Evolutionary conservation across 2,113 vertebrate species (phyloP), one percentile per base, ranked within the genome.

Genomic region (Trachemys scripta): DNA sequence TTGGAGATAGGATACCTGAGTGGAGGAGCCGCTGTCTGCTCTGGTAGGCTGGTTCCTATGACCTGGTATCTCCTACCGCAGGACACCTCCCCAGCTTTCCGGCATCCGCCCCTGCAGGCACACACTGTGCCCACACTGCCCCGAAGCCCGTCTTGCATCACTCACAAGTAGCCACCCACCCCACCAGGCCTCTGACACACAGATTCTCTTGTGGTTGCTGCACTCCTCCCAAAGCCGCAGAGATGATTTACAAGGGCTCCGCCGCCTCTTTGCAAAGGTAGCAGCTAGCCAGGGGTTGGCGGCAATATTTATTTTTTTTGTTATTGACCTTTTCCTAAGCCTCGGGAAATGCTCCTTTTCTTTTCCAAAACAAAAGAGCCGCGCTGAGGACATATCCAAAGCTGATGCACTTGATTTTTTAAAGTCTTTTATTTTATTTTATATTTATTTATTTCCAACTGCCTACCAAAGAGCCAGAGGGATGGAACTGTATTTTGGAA

Each of bases 401-500:
- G 56, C 35, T 65, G 51, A 16, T 0, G 25, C 76, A 20, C 29
- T 95, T 82, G 87, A 96, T 92, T 94, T 95, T 62, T 85, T 76
- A 59, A 42, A 53, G 92, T 94, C 87, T 90, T 93, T 90, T 95
- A 50, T 3, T 54, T 87, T 91, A 92, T 90, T 57, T 72, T 31
- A 10, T 10, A 45, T 78, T 17, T 50, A 51, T 20, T 81, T 35
- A 89, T 87, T 25, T 27, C 10, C 57, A 87, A 2, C 12, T 72
- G 5, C 82, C 89, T 91, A 88, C 87, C 89, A 95, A 79, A 62
- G 76, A 69, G 57, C 93, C 65, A 97, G 94, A 54, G 87, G 53
- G 97, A 95, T 93, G 93, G 90, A 96, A 97, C 97, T 97, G 80
- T 53, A 42, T 89, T 97, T 97, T 97, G 93, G 89, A 98, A 97